Evolutionary conservation across 2,888 invertebrate species (phyloP), one percentile per base, ranked within the genome.

Genomic region (Apodemia duryi): DNA sequence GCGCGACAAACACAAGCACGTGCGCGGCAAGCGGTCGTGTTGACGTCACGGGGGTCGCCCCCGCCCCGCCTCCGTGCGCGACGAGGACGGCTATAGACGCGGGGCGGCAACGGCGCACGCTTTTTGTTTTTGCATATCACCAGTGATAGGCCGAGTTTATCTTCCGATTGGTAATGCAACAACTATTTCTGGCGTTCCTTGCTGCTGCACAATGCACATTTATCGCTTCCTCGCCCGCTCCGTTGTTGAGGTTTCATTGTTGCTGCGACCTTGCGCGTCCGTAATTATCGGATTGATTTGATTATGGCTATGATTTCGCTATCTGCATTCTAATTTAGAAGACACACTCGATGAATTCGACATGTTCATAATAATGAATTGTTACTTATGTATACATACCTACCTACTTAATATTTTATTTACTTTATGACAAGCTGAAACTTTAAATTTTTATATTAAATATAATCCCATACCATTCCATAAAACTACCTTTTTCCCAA

Each of bases 1-100:
- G 82, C 84, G 85, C 83, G 83, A 87, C 89, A 88, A 88, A 88
- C 89, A 90, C 89, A 85, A 86, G 88, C 91, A 90, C 91, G 91
- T 89, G 89, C 87, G 86, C 77, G 72, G 78, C 82, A 75, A 74
- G 76, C 83, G 80, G 75, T 69, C 69, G 73, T 75, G 77, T 75
- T 21, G 74, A 75, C 75, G 82, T 90, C 87, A 89, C 87, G 84
- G 78, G 84, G 81, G 82, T 83, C 84, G 83, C 79, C 78, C 79
- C 82, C 80, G 83, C 85, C 85, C 84, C 82, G 83, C 82, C 78
- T 79, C 77, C 77, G 69, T 77, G 71, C 69, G 77, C 82, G 88
- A 75, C 73, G 72, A 76, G 84, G 87, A 77, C 72, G 77, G 75
- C 63, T 67, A 60, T 65, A 70, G 69, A 62, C 74, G 73, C 83